Percentiles rank a stretch among this genome's conserved stretches.
These are phyloP conservation scores for Smittia aterrima DNA, from an alignment of 2,888 invertebrate species.

Conservation along the genomic window DNA sequence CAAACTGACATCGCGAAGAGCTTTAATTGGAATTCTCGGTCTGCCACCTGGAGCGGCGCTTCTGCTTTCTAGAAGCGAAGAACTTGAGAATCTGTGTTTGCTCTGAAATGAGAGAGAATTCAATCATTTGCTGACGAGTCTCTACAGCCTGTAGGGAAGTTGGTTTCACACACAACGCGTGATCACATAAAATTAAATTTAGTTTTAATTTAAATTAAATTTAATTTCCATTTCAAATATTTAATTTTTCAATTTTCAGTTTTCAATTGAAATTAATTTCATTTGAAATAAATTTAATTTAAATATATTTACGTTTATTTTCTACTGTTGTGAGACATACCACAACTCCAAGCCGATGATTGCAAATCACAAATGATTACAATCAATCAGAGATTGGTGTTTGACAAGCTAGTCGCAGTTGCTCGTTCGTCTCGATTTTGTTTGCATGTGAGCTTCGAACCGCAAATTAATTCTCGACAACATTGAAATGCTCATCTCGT, in stretches of 20 bases:
- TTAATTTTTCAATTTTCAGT: too few relatives aligned
- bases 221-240: too few relatives aligned
- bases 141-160: slow-evolving; percentile 45
- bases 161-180: too few relatives aligned
- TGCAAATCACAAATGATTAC: slow-evolving; percentile 43
- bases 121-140: slow-evolving; percentile 47
- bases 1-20: background rate
- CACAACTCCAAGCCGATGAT: too few relatives aligned
- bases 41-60: too few relatives aligned
- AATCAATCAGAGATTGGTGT: slow-evolving; percentile 47
- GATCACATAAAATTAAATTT: too few relatives aligned
- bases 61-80: background rate
- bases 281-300: too few relatives aligned
- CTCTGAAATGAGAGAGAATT: slow-evolving; percentile 45
- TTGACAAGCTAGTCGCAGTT: slow-evolving; percentile 47
- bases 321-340: too few relatives aligned
- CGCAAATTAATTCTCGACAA: background rate
- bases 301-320: too few relatives aligned
- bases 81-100: slow-evolving; percentile 45
- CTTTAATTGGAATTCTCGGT: background rate
- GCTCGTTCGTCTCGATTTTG: slow-evolving; percentile 49
- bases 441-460: slow-evolving; percentile 49
- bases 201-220: too few relatives aligned
- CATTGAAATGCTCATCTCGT: slow-evolving; percentile 29
- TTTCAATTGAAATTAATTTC: too few relatives aligned